Base-by-base conservation (phyloP, 2,113 vertebrate genomes). In the Apeltes quadracus region DNA sequence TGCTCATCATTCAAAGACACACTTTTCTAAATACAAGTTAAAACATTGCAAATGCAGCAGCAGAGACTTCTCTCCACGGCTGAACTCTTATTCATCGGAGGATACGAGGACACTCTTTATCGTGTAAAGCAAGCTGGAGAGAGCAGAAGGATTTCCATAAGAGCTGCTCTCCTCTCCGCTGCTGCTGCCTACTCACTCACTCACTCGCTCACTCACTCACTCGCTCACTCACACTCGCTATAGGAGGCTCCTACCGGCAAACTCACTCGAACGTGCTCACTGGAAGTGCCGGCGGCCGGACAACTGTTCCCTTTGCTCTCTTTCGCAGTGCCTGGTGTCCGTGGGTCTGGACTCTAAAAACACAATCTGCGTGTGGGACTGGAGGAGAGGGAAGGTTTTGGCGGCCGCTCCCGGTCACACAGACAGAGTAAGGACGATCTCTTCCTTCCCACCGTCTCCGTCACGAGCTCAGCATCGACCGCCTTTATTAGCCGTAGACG, bases 301-400 rank as follows among this genome's bases (percentile, higher is more conserved):
- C 88, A 90, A 90, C 90, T 90, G 87, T 85, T 84, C 79, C 78
- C 70, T n/a, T 72, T 84, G 61, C 79, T 89, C 38, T 89, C 43
- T 84, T 90, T 87, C 32, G 63, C 93, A 99, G 98, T 96, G 96
- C 84, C 93, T 99, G 93, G 96, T 99, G 82, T 99, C 98, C 5
- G 96, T 99, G 87, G 98, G 98, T 80, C 94, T 99, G 87, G 98
- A 99, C 93, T 96, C 97, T 0, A 99, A 98, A 94, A 99, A 99
- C 91, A 97, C 96, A 72, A 96, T 99, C 87, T 98, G 97, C 87
- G 95, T 99, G 67, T 99, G 98, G 98, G 98, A 99, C 90, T 99
- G 98, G 98, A 97, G 95, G 83, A 96, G 89, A 92, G 98, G 98
- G 53, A 98, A 94, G 85, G 93, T 98, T 85, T 90, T 99, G 68